Percentiles rank a stretch among this genome's conserved stretches.
These are phyloP conservation scores for Betta splendens DNA, from an alignment of 2,797 vertebrate genomes.

Conservation along the genomic window DNA sequence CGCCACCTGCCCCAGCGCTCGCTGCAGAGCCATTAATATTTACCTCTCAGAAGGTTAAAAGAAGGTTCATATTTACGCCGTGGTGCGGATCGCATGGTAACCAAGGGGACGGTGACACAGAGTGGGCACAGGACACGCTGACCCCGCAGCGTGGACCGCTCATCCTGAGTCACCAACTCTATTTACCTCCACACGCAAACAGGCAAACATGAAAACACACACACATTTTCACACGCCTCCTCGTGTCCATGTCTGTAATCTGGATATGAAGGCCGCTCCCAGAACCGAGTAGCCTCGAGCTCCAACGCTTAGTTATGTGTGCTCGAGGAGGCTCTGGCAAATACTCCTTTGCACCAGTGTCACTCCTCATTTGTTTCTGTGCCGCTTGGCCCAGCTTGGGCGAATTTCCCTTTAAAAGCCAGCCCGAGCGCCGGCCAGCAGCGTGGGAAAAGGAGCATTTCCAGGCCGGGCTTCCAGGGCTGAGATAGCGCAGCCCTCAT, in stretches of 20 bases:
- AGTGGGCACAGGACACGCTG: conserved; percentile 15
- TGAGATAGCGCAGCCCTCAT: conserved; percentile 59
- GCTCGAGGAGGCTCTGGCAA: conserved; percentile 81
- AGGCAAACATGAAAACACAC: conserved; percentile 38
- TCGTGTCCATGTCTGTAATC: conserved; percentile 47
- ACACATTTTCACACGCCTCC: conserved; percentile 46
- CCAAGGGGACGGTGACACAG: conserved; percentile 15
- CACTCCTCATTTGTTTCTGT: conserved; percentile 89
- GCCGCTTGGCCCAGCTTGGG: conserved; percentile 70
- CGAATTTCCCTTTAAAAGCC: conserved; percentile 65
- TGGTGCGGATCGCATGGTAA: conserved; percentile 11
- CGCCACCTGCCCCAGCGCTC: too few relatives aligned
- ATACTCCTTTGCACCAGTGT: conserved; percentile 84
- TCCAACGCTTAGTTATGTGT: conserved; percentile 85
- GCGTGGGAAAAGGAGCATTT: conserved; percentile 67
- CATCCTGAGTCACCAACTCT: conserved; percentile 47
- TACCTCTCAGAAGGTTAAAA: conserved; percentile 11
- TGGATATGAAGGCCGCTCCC: conserved; percentile 62
- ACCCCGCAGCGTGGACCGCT: conserved; percentile 27
- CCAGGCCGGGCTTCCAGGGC: conserved; percentile 58
- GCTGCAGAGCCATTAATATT: conserved; percentile 31
- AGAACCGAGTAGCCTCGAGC: conserved; percentile 80
- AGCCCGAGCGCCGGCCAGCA: conserved; percentile 57
- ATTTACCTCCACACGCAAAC: conserved; percentile 43
- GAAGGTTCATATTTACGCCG: conserved; percentile 9